Evolutionary conservation across 2,113 vertebrate species (phyloP).

Genomic region (Verasper variegatus): DNA sequence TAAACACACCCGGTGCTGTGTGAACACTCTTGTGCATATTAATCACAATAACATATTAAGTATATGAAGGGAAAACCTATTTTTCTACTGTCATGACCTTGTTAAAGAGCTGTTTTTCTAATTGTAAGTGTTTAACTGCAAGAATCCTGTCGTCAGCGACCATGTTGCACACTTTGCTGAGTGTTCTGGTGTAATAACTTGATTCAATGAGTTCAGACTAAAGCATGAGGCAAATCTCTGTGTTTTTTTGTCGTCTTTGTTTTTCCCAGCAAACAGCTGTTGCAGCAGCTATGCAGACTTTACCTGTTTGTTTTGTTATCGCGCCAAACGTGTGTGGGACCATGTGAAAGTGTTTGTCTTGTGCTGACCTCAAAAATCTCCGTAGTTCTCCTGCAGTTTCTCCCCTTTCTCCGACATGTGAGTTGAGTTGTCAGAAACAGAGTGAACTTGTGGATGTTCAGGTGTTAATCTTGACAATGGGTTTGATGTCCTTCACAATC

Average conservation of each 20-base stretch:
- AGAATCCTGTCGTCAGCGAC: background rate
- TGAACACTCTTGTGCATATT: slow-evolving; percentile 75
- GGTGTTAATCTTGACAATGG: background rate
- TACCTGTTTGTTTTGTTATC: background rate
- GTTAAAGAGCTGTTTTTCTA: slow-evolving; percentile 54
- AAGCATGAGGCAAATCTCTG: no score
- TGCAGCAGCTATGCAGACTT: background rate
- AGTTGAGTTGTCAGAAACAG: no score
- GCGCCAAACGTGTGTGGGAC: background rate
- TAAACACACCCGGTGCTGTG: slow-evolving; percentile 10
- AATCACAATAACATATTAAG: slow-evolving; percentile 87
- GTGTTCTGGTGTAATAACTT: background rate
- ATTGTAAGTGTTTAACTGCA: slow-evolving; percentile 1
- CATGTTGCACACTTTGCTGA: background rate
- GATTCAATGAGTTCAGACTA: background rate
- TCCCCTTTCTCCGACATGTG: no score
- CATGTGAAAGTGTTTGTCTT: background rate
- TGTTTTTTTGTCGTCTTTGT: no score
- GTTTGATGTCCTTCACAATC: background rate
- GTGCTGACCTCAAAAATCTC: background rate
- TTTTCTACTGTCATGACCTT: slow-evolving; percentile 46
- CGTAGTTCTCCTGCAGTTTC: background rate
- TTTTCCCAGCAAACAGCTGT: no score
- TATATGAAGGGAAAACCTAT: slow-evolving; percentile 70
- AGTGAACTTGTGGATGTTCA: no score